Evolutionary conservation across 2,888 invertebrate genomes (phyloP).

Genomic region (Anoplius nigerrimus): DNA sequence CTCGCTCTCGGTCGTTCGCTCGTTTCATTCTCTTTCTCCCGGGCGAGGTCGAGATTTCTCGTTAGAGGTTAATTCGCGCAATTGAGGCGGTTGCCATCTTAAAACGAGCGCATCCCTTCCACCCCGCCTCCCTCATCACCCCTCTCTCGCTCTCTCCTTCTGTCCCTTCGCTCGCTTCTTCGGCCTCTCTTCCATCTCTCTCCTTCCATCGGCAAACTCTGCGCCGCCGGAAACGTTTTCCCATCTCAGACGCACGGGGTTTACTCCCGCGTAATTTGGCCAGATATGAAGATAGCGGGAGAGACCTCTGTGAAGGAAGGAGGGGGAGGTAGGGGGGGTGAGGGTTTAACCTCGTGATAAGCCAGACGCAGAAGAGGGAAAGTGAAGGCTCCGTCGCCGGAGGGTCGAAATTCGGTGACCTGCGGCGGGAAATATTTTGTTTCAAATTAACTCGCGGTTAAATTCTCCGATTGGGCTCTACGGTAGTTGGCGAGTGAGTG

Average conservation of each 20-base stretch:
- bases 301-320: not conserved
- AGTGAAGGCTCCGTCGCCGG: not conserved
- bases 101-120: conserved; percentile 37
- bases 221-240: conserved; percentile 39
- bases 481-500: not conserved
- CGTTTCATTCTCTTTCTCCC: conserved; percentile 26
- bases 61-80: conserved; percentile 61
- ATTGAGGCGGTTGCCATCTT: conserved; percentile 60
- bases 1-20: conserved; percentile 15
- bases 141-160: conserved; percentile 1
- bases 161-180: conserved; percentile 8
- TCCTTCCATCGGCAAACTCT: conserved; percentile 5
- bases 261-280: conserved; percentile 33
- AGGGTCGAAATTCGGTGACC: too few species aligned
- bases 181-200: conserved; percentile 11
- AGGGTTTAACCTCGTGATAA: conserved; percentile 9
- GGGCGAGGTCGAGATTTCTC: conserved; percentile 58
- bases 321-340: not conserved
- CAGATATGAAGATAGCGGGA: not conserved
- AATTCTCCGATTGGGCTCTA: not conserved
- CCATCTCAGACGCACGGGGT: conserved; percentile 44
- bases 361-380: conserved; percentile 17
- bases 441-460: conserved; percentile 9
- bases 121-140: conserved; percentile 14
- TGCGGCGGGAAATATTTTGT: conserved; percentile 15